Conservation (phyloP, 1,140 invertebrate genomes). For the Cydia pomonella region DNA sequence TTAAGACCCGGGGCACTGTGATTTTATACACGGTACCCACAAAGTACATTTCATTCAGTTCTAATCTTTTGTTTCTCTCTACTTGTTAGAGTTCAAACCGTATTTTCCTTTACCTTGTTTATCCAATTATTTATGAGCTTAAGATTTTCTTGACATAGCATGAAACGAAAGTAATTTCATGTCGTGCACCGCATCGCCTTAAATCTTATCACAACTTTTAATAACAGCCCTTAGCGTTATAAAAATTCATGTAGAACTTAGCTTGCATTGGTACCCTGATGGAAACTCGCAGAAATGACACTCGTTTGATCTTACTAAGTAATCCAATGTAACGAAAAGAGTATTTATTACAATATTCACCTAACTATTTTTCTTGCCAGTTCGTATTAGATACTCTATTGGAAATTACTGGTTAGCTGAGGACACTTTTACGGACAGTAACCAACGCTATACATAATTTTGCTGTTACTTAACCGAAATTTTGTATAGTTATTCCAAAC, state of each 20-base stretch:
- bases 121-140: constrained; percentile 38
- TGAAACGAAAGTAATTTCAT: constrained; percentile 43
- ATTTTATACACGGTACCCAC: constrained; percentile 33
- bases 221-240: constrained; percentile 49
- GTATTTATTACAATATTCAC: not conserved
- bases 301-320: not conserved
- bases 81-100: not conserved
- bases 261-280: constrained; percentile 39
- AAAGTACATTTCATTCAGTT: not conserved
- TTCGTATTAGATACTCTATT: no score
- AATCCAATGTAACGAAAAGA: not conserved
- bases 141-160: constrained; percentile 45
- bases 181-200: constrained; percentile 53
- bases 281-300: constrained; percentile 37
- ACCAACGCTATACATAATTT: no score
- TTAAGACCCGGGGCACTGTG: constrained; percentile 23
- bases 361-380: not conserved
- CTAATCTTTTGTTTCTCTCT: constrained; percentile 17
- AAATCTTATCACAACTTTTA: constrained; percentile 60
- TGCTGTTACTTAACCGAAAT: no score
- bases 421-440: no score
- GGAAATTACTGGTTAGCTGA: no score
- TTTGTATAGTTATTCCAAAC: no score
- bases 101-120: constrained; percentile 19
- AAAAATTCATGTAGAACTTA: constrained; percentile 54